Conservation (phyloP, 2,113 vertebrate genomes). For the Rostratula benghalensis region DNA sequence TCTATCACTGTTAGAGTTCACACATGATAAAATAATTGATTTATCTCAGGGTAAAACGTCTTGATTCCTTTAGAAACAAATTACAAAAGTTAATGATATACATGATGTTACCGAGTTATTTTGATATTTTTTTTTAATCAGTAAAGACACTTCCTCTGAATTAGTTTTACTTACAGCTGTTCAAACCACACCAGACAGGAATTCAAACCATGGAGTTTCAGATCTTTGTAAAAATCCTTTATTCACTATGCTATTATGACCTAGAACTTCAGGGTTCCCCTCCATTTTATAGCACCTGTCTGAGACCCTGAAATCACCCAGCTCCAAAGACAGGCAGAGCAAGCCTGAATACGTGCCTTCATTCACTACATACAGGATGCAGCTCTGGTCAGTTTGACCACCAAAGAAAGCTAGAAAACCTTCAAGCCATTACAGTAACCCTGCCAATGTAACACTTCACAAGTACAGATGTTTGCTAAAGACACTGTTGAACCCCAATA, state of each 20-base stretch:
- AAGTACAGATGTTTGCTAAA: not conserved
- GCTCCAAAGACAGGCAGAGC: not conserved
- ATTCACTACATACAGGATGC: not conserved
- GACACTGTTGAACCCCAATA: not conserved
- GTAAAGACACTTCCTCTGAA: not conserved
- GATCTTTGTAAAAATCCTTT: not conserved
- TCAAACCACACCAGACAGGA: not conserved
- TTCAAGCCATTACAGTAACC: not conserved
- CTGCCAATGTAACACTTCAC: not conserved
- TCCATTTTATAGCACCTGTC: not conserved
- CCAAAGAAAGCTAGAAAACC: not conserved
- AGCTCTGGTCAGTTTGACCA: not conserved
- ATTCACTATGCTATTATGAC: not conserved
- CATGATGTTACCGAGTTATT: not conserved
- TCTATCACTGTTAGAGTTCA: not conserved
- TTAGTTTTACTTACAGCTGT: not conserved
- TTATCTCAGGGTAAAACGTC: not conserved
- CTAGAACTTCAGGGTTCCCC: not conserved
- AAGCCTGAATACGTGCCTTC: not conserved
- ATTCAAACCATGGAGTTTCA: accelerated
- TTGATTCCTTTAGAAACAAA: constrained; percentile 24
- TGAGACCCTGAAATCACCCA: not conserved
- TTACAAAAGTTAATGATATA: not conserved
- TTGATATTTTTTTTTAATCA: not conserved
- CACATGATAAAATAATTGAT: not conserved